Base-by-base conservation (phyloP, 2,113 vertebrate genomes). In the Grallaria varia region DNA sequence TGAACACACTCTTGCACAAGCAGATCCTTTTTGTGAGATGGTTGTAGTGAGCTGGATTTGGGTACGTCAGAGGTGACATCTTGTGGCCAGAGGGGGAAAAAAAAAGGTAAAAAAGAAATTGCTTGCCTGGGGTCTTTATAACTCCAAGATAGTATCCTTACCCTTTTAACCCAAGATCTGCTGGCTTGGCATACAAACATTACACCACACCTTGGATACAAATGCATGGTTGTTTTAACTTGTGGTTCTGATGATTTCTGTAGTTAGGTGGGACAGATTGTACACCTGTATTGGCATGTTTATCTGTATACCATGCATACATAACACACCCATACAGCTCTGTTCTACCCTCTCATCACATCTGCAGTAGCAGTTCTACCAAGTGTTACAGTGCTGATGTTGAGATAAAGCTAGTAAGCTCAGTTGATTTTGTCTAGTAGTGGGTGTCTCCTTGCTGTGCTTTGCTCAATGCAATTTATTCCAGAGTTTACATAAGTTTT, bases 261-360 rank as follows among this genome's bases (percentile, higher is more conserved):
- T 15, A 15, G 60, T 50, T 71, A 55, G 59, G 30, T 75, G 35
- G 49, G 37, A 45, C 50, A 60, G 45, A 22, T 2, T 7, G 19
- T 62, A 35, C 19, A 45, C 23, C 1, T 2, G 23, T 40, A 6
- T 25, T 6, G 45, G 52, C 27, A 12, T 2, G 9, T 72, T 71
- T 78, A 47, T 77, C 58, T 82, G 7, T 18, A 1, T 4, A 37
- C 58, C 37, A 6, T 2, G 5, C 22, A 14, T 13, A 16, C 12
- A 4, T 47, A 71, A 21, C 0, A 0, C 33, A 37, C 53, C 42
- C 7, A 7, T 4, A 6, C 1, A 33, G 30, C 81, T 84, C 42
- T 82, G 22, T 60, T 85, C 18, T 27, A 67, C 33, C 20, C 30
- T 55, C 59, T 81, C 10, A 3, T 81, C 75, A 69, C 22, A 23